phyloP scores from a whole-genome alignment of 2,888 invertebrate species.

The Mythimna pallens region DNA sequence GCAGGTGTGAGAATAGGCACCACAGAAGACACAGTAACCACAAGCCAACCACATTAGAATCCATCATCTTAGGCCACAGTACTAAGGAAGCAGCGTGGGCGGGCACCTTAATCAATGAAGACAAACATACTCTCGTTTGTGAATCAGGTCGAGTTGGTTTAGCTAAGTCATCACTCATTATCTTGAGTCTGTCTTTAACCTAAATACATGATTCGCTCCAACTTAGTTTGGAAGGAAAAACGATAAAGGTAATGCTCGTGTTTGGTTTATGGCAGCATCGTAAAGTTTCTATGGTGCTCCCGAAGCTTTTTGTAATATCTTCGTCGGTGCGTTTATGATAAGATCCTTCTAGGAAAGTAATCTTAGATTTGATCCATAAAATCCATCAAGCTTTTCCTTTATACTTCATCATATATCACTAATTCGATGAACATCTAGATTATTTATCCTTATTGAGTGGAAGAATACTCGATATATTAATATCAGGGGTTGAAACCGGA shows the following conservation, averaged over 20 bases:
- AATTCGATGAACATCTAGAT: not conserved
- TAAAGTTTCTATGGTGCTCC: conserved; percentile 32
- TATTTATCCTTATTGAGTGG: not conserved
- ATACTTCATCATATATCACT: not conserved
- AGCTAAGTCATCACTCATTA: conserved; percentile 60
- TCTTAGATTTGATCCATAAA: conserved; percentile 10
- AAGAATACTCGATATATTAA: conserved; percentile 21
- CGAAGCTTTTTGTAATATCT: conserved; percentile 50
- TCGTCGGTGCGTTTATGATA: conserved; percentile 18
- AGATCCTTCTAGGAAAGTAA: conserved; percentile 7
- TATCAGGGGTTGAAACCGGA: conserved; percentile 16
- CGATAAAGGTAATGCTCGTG: conserved; percentile 51
- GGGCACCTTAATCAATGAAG: conserved; percentile 46
- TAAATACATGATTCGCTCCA: conserved; percentile 44
- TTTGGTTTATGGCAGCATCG: conserved; percentile 41
- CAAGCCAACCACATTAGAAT: not conserved
- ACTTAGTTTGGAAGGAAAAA: conserved; percentile 31
- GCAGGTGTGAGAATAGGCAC: not conserved
- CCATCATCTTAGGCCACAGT: conserved; percentile 2
- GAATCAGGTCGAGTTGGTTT: conserved; percentile 52
- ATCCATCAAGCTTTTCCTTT: not conserved
- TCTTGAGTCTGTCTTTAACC: conserved; percentile 42
- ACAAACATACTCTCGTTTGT: conserved; percentile 57
- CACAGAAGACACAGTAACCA: conserved; percentile 4
- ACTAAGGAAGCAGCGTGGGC: conserved; percentile 26